Percentiles rank a stretch among this genome's conserved stretches.
phyloP scores from a whole-genome alignment of 2,113 vertebrate species.

The Pampusana beccarii region DNA sequence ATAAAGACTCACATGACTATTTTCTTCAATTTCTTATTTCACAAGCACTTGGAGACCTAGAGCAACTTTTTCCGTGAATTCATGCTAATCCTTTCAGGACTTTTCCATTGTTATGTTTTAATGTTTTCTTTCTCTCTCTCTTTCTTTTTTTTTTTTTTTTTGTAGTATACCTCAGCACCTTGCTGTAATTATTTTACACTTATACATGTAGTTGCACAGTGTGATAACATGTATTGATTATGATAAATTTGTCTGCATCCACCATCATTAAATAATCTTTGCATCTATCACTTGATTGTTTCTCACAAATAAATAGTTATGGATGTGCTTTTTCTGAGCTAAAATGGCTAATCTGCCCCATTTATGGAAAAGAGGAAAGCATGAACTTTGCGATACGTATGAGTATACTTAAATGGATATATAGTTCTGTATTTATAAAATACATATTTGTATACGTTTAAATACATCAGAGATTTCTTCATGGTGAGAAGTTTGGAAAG shows the following conservation, averaged over 20 bases:
- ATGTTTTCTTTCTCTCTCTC: background rate
- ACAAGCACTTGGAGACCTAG: background rate
- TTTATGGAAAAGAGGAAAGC: background rate
- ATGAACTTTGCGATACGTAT: background rate
- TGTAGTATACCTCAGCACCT: background rate
- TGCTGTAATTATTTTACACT: background rate
- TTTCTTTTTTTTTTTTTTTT: rapidly evolving
- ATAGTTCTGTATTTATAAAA: background rate
- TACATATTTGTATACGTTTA: background rate
- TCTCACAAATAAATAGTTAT: background rate
- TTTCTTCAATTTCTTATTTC: slow-evolving; percentile 45
- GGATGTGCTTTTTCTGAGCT: background rate
- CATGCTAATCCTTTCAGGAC: background rate
- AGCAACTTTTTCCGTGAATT: slow-evolving; percentile 19
- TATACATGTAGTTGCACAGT: background rate
- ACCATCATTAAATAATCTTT: background rate
- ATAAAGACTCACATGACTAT: background rate
- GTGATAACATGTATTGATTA: background rate
- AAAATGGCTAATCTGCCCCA: background rate
- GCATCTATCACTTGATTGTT: background rate
- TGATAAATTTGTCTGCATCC: background rate
- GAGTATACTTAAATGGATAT: background rate
- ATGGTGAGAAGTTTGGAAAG: background rate
- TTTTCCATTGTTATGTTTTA: background rate
- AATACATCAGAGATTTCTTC: background rate